phyloP scores from a whole-genome alignment of 1,140 invertebrate genomes.

The Brachionus calyciflorus region DNA sequence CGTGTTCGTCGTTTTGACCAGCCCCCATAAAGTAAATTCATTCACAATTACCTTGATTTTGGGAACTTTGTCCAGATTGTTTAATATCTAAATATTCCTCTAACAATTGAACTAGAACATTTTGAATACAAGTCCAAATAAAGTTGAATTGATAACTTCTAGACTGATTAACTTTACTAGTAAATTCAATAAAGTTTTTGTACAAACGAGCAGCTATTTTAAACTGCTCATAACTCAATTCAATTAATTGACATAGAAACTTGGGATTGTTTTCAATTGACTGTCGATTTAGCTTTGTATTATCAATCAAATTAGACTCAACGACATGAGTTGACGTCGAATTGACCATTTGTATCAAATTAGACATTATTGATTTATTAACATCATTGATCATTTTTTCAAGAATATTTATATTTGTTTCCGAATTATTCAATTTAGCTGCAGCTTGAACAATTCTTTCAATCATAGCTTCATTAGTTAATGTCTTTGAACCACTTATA shows the following conservation, averaged over 20 bases:
- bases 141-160: background rate
- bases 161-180: background rate
- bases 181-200: constrained; percentile 23
- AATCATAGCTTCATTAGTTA: constrained; percentile 19
- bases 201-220: constrained; percentile 27
- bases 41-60: background rate
- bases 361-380: background rate
- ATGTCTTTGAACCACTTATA: background rate
- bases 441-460: constrained; percentile 41
- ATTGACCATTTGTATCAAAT: constrained; percentile 41
- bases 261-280: constrained; percentile 39
- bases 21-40: too few species aligned
- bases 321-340: constrained; percentile 37
- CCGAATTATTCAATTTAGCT: constrained; percentile 16
- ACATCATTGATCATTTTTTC: constrained; percentile 46
- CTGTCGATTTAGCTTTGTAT: constrained; percentile 25
- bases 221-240: constrained; percentile 38
- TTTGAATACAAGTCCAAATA: constrained; percentile 39
- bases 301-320: constrained; percentile 34
- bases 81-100: constrained; percentile 41
- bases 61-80: constrained; percentile 20
- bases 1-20: too few species aligned
- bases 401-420: constrained; percentile 43
- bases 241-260: constrained; percentile 39
- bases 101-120: constrained; percentile 37